Base-by-base conservation (phyloP, 2,888 invertebrate species). In the Meloe dianella region DNA sequence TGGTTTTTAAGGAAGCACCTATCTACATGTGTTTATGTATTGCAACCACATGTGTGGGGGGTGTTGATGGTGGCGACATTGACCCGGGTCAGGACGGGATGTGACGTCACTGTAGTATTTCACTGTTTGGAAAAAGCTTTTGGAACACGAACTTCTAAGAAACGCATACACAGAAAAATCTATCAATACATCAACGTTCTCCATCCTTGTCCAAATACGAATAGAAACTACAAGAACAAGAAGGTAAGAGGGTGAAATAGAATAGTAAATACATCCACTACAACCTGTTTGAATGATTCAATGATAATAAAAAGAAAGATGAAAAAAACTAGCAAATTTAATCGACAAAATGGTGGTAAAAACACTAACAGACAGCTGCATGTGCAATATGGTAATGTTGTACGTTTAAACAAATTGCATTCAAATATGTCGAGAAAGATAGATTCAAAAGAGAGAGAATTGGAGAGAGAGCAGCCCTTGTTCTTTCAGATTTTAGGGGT, bases 371-470 rank as follows among this genome's bases (percentile, higher is more conserved):
- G 61, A 63, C 74, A 74, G 74, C 74, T 74, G 74, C 74, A 71
- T 20, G 27, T 35, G n/a, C n/a, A n/a, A 61, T 56, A 77, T 77
- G 75, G 75, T 38, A n/a, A n/a, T 32, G 32, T 32, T 32, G n/a
- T 71, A 73, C 74, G 71, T 41, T 75, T 75, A 78, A 77, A 77
- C 78, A 78, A 79, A 79, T 79, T 77, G 76, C 77, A 79, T 79
- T 79, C 77, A 78, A 32, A 69, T 66, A 27, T 12, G 12, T 35
- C 6, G 30, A 14, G 12, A 35, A 14, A 10, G 35, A 35, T 12
- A 35, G 35, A 35, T n/a, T n/a, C n/a, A n/a, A n/a, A n/a, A n/a
- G n/a, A n/a, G n/a, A n/a, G n/a, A n/a, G n/a, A n/a, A n/a, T n/a
- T n/a, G n/a, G 35, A 30, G 7, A 6, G 60, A 56, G 66, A 59